phyloP scores from a whole-genome alignment of 2,113 vertebrate genomes.

The Lichenostomus cassidix region DNA sequence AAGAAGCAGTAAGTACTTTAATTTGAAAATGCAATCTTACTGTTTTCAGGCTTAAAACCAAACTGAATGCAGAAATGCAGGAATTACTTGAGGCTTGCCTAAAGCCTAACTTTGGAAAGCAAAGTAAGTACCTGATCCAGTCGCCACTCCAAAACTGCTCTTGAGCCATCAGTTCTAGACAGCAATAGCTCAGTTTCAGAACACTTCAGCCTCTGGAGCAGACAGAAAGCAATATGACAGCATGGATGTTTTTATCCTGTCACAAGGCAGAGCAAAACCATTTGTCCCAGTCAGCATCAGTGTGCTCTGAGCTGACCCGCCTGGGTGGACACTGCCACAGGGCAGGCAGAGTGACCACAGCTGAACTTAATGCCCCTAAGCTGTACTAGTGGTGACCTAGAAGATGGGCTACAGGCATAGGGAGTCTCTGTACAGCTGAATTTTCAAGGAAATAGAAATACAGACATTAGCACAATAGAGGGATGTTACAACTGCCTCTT shows the following conservation, averaged over 20 bases:
- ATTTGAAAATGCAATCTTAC: neutral
- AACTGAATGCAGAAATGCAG: neutral
- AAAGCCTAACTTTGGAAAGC: neutral
- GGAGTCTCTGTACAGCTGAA: neutral
- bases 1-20: neutral
- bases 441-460: neutral
- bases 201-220: neutral
- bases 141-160: neutral
- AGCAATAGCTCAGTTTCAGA: neutral
- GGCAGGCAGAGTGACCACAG: neutral
- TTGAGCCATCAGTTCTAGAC: neutral
- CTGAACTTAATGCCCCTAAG: neutral
- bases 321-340: neutral
- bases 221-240: rapidly evolving
- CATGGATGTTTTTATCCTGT: neutral
- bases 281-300: neutral
- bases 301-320: neutral
- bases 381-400: neutral
- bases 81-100: neutral
- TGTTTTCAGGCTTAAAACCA: neutral
- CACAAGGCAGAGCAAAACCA: neutral
- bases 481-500: neutral
- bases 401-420: neutral
- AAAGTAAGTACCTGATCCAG: neutral
- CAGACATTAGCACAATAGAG: neutral